Percentiles rank a stretch among this genome's conserved stretches.
Evolutionary conservation across 2,888 invertebrate genomes (phyloP).

Genomic region (Pandemis cinnamomeana): DNA sequence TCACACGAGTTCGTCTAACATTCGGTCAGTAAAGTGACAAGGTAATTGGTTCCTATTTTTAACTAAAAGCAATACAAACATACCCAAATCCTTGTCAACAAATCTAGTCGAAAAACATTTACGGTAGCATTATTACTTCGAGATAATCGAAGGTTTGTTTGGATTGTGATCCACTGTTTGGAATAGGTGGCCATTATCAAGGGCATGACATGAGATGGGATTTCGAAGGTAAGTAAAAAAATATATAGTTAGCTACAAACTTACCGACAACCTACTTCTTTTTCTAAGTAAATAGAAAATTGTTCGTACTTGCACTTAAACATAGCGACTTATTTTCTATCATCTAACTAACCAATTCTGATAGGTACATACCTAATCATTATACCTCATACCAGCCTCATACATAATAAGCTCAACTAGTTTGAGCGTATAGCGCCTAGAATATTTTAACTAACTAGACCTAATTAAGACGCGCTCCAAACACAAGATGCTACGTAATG

Average conservation of each 20-base stretch:
- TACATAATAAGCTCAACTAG: too few relatives aligned
- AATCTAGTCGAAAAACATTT: not conserved
- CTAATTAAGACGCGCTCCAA: constrained; percentile 27
- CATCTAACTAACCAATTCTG: not conserved
- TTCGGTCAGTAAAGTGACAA: not conserved
- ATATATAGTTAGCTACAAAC: too few relatives aligned
- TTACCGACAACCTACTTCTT: not conserved
- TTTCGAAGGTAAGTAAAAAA: too few relatives aligned
- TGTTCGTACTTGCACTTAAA: too few relatives aligned
- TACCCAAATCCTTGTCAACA: not conserved
- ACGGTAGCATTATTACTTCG: not conserved
- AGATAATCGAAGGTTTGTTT: constrained; percentile 9
- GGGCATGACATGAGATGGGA: not conserved
- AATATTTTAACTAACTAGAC: constrained; percentile 17
- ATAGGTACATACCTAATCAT: not conserved
- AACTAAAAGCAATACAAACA: not conserved
- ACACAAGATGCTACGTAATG: constrained; percentile 22
- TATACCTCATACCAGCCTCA: not conserved
- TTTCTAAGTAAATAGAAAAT: too few relatives aligned
- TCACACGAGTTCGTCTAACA: too few relatives aligned
- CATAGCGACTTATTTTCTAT: too few relatives aligned
- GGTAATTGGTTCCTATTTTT: not conserved
- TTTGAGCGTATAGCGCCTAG: constrained; percentile 2
- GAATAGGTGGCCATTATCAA: not conserved
- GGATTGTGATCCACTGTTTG: not conserved